Percentiles rank a stretch among this genome's conserved stretches.
Conservation (phyloP, 2,113 vertebrate species). For the Otus sunia region DNA sequence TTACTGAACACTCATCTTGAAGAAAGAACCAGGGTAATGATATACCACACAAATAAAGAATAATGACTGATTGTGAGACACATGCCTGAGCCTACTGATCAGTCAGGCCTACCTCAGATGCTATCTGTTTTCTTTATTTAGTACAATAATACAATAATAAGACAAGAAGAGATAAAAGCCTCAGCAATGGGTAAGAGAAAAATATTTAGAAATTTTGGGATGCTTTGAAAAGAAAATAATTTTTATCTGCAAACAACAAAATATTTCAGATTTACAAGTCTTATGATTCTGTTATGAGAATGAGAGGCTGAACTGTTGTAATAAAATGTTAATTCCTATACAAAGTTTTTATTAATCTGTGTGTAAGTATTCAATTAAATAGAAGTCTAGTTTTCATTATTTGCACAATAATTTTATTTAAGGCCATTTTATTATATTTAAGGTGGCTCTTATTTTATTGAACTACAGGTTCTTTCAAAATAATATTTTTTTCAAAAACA, state of each 20-base stretch:
- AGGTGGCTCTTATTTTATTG: neutral
- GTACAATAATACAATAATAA: neutral
- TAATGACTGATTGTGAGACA: neutral
- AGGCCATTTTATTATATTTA: neutral
- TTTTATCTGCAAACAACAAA: neutral
- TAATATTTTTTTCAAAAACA: neutral
- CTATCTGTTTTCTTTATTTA: neutral
- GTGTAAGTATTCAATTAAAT: neutral
- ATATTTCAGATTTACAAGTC: neutral
- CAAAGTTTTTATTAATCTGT: neutral
- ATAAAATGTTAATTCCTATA: neutral
- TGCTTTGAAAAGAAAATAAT: neutral
- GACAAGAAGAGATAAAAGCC: neutral
- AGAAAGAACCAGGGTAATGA: neutral
- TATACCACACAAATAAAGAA: neutral
- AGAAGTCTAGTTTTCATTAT: neutral
- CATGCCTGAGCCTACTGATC: neutral
- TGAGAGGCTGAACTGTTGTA: neutral
- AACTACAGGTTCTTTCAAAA: neutral
- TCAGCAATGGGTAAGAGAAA: neutral
- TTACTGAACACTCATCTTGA: neutral
- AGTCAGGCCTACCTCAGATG: neutral
- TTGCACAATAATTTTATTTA: neutral
- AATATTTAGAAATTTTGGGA: neutral
- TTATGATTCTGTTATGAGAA: neutral